Base-by-base conservation (phyloP, 2,113 vertebrate species). In the Thermophis baileyi region DNA sequence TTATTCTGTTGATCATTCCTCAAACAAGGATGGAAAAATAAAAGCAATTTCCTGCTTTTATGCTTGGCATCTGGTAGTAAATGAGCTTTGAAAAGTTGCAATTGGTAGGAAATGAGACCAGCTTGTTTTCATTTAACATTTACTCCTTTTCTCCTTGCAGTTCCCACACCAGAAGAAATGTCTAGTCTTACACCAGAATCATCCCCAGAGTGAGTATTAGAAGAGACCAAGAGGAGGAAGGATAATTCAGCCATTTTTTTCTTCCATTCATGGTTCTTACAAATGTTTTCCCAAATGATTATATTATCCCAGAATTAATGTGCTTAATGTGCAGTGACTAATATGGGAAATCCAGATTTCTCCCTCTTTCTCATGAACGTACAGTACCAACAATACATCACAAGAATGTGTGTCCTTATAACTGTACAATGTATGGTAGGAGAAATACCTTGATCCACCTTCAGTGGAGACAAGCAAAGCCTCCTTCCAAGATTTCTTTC, bases 91-190 rank as follows among this genome's bases (percentile, higher is more conserved):
- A 44, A 30, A 49, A 50, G 11, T 51, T 12, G 63, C 5, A 1
- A 2, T 11, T 24, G 63, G 30, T 27, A 47, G 27, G 6, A 44
- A 27, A 18, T 9, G 2, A 85, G 4, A 30, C 5, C 90, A 49
- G 11, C 27, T 25, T n/a, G 22, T 60, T 85, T 27, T 9, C 54
- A 18, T n/a, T 92, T 44, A 74, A 35, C 54, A 3, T 25, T 14
- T 63, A n/a, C 69, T 81, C 27, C 55, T 54, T 24, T 20, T 81
- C 9, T n/a, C 44, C 93, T 90, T n/a, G 85, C 91, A 99, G 99
- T 99, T 95, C 99, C 99, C n/a, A 99, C 98, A 87, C 98, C 98
- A 25, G 99, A 99, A 95, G 99, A 99, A 97, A 99, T 99, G 98
- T 99, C 99, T 96, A 99, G 98, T 94, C 97, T 99, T 94, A 99